Conservation (phyloP, 1,140 invertebrate species). For the Drosophila varians region DNA sequence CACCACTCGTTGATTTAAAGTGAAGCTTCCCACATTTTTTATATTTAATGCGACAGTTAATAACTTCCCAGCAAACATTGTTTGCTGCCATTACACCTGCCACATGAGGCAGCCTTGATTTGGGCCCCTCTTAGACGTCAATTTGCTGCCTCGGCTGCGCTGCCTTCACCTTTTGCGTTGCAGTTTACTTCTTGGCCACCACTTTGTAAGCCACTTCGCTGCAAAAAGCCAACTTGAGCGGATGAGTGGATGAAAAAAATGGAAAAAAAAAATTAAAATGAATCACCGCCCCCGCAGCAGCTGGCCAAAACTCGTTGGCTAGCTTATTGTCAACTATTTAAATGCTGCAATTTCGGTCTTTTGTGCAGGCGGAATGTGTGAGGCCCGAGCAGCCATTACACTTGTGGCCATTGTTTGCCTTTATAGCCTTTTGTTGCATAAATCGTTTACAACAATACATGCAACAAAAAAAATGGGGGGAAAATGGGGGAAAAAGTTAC, state of each 20-base stretch:
- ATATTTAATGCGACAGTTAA: conserved; percentile 33
- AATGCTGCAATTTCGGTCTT: conserved; percentile 69
- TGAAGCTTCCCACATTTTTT: conserved; percentile 29
- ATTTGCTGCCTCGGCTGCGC: conserved; percentile 27
- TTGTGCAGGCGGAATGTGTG: conserved; percentile 62
- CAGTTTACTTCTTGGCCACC: conserved; percentile 39
- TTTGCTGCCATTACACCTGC: conserved; percentile 39
- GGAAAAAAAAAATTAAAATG: not conserved
- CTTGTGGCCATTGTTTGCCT: conserved; percentile 67
- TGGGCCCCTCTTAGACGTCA: conserved; percentile 21
- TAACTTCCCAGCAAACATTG: conserved; percentile 34
- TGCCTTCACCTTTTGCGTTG: conserved; percentile 49
- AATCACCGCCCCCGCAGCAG: conserved; percentile 20
- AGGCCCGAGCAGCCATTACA: conserved; percentile 58
- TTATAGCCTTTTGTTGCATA: conserved; percentile 66
- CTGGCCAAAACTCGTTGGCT: conserved; percentile 37
- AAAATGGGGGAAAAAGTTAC: conserved; percentile 32
- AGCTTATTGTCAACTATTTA: conserved; percentile 73
- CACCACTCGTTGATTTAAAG: too few relatives aligned
- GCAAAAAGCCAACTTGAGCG: conserved; percentile 32
- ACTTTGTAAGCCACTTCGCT: conserved; percentile 31
- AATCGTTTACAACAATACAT: conserved; percentile 50
- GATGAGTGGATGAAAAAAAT: conserved; percentile 3
- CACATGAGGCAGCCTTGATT: conserved; percentile 9
- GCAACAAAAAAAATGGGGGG: not conserved